Base-by-base conservation (phyloP, 2,113 vertebrate species). In the Electrona antarctica region DNA sequence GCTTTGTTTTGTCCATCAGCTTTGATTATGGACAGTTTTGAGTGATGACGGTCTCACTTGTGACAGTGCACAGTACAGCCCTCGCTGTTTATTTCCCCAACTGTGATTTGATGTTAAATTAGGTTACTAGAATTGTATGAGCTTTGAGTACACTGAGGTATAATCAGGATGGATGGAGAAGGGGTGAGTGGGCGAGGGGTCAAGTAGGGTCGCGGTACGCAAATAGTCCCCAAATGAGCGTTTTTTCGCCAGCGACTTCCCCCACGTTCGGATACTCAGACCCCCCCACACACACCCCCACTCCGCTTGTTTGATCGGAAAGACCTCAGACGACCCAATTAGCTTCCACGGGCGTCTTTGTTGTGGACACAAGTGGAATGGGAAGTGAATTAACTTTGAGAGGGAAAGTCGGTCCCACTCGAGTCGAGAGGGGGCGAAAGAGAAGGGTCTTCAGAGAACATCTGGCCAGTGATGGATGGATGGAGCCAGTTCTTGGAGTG, bases 381-480 rank as follows among this genome's bases (percentile, higher is more conserved):
- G 87, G 84, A 87, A 90, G 83, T 74, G 69, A 85, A 85, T 90
- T 89, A 71, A 89, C 86, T 80, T 69, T 59, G 67, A 87, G 80
- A 70, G 71, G 78, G 63, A 79, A 41, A 41, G 33, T 73, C 56
- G 80, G 74, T 84, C 84, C 83, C 71, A 56, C 68, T 83, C 64
- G 73, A 84, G 68, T 21, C 49, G 80, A 41, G 33, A 41, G 33
- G 5, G 33, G 33, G 67, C 47, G 79, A 85, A 79, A 55, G 56
- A 80, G 83, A 85, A 21, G 72, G 59, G 70, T 41, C 77, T 85
- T 78, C 76, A 68, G 56, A 78, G 78, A 86, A 90, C 91, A 92
- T 90, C 87, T 92, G 89, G 89, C 79, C 79, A 8, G 66, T 78
- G 88, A 91, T 81, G 81, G 88, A 84, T 83, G 81, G 76, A 88